Percentiles rank a stretch among this genome's conserved stretches.
These are phyloP conservation scores for Trichosurus vulpecula DNA, from an alignment of 2,797 vertebrate species.

Conservation along the genomic window DNA sequence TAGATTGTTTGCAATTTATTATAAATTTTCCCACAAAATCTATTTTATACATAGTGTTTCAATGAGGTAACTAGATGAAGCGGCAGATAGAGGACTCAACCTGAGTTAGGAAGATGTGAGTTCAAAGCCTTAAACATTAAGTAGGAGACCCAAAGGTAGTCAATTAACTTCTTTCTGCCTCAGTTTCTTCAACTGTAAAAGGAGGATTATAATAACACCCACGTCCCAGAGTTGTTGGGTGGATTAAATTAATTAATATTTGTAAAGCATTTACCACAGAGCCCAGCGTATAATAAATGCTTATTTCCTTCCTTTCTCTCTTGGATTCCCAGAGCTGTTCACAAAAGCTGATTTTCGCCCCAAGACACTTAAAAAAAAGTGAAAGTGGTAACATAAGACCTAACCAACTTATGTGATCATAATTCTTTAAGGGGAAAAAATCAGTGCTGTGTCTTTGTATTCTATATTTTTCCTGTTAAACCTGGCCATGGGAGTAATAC, in stretches of 20 bases:
- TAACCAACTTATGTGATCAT: background rate
- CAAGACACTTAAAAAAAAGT: background rate
- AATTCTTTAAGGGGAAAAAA: background rate
- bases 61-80: background rate
- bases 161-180: background rate
- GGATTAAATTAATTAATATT: background rate
- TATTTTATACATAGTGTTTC: background rate
- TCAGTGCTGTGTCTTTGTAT: background rate
- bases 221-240: background rate
- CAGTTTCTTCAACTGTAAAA: background rate
- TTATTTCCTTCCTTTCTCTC: background rate
- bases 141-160: background rate
- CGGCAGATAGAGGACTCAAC: background rate
- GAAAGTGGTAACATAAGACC: background rate
- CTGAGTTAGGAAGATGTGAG: background rate
- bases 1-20: constrained; percentile 18
- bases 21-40: background rate
- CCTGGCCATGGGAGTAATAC: background rate
- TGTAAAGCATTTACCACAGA: background rate
- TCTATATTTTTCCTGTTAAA: background rate
- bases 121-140: background rate
- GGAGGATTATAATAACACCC: background rate
- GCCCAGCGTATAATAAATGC: background rate
- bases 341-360: background rate
- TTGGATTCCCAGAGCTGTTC: background rate